Base-by-base conservation (phyloP, 1,140 invertebrate genomes). In the Bilobella aurantiaca region DNA sequence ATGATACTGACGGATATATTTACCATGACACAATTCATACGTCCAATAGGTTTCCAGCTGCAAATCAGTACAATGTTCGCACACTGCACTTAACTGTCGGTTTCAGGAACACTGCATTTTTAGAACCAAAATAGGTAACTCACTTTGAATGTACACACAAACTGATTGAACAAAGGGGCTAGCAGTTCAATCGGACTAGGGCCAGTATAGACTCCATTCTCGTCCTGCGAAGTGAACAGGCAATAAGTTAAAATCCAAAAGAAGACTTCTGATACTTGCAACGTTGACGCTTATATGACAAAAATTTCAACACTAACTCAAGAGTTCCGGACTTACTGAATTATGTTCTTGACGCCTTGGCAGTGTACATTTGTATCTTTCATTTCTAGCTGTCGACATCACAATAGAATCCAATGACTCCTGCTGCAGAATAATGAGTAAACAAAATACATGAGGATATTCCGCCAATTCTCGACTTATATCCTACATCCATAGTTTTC, bases 21-120 rank as follows among this genome's bases (percentile, higher is more conserved):
- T 81, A 2, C 93, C 93, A 81, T 98, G 95, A 75, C 96, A 98
- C 8, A 98, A 80, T 79, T 98, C 93, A 80, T 98, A 98, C 0
- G 90, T 93, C 96, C 95, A 98, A 77, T 96, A 98, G 42, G 87
- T 87, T 77, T 98, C 95, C 63, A 97, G 79, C 84, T 88, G 69
- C n/a, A n/a, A n/a, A n/a, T n/a, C n/a, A n/a, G n/a, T n/a, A n/a
- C n/a, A n/a, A n/a, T n/a, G n/a, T n/a, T n/a, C n/a, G n/a, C n/a
- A n/a, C n/a, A n/a, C n/a, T n/a, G n/a, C n/a, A n/a, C n/a, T n/a
- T n/a, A n/a, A n/a, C n/a, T n/a, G n/a, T n/a, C n/a, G n/a, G n/a
- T n/a, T 31, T 59, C 37, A 56, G 53, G 21, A 58, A 42, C n/a
- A n/a, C n/a, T 49, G 63, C 65, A 42, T 58, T 58, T 29, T 63